A percentile compares a stretch with the other conserved stretches of the same genome.
Conservation (phyloP, 2,888 invertebrate species). For the Chouioia cunea region DNA sequence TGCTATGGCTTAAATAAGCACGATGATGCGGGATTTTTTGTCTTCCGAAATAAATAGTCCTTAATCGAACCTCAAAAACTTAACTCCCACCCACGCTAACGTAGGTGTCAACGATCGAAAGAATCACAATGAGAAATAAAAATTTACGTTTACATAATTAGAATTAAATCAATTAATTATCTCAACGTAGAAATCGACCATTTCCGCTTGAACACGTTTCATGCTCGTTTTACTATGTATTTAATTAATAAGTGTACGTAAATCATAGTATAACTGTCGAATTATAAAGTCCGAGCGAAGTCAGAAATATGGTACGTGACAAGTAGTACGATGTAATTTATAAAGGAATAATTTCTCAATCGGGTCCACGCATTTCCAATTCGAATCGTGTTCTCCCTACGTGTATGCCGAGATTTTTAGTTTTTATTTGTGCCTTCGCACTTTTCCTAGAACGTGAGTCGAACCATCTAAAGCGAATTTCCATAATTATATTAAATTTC, state of each 20-base stretch:
- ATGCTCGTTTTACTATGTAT: background rate
- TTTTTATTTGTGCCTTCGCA: slow-evolving; percentile 31
- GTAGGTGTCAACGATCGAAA: slow-evolving; percentile 15
- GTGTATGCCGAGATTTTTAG: background rate
- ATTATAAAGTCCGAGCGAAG: slow-evolving; percentile 3
- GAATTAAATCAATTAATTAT: slow-evolving; percentile 17
- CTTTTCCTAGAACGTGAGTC: slow-evolving; percentile 22
- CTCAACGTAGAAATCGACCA: slow-evolving; percentile 12
- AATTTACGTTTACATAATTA: slow-evolving; percentile 24
- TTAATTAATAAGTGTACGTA: background rate
- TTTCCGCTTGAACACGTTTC: slow-evolving; percentile 21
- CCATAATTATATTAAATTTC: slow-evolving; percentile 40
- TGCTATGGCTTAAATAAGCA: too few species aligned
- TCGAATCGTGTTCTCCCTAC: slow-evolving; percentile 9
- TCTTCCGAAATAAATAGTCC: background rate
- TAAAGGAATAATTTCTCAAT: slow-evolving; percentile 25
- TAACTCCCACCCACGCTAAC: slow-evolving; percentile 12
- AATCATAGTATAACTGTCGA: background rate
- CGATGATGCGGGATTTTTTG: too few species aligned
- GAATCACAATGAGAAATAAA: slow-evolving; percentile 15
- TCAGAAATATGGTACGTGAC: background rate
- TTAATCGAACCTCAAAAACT: slow-evolving; percentile 4
- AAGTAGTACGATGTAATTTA: too few species aligned
- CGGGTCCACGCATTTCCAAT: slow-evolving; percentile 27
- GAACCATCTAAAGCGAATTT: slow-evolving; percentile 17